Percentiles rank a stretch among this genome's conserved stretches.
Evolutionary conservation across 2,113 vertebrate genomes (phyloP).

Genomic region (Plecturocebus donacophilus): DNA sequence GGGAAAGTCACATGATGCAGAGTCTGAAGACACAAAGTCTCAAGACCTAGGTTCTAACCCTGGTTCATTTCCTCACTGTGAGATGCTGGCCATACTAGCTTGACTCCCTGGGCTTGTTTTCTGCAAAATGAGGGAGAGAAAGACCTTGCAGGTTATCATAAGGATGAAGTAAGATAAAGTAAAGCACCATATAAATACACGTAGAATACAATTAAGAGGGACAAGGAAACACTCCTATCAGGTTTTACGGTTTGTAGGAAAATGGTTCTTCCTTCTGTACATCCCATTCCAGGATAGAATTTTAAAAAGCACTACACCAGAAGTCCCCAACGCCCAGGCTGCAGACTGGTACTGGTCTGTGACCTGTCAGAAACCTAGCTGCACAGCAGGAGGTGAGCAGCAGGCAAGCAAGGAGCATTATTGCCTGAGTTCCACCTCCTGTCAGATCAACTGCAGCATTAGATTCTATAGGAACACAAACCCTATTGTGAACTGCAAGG

Average conservation of each 20-base stretch:
- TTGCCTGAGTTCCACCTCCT: no score
- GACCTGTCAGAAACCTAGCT: no score
- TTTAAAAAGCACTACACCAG: neutral
- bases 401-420: no score
- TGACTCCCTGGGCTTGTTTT: neutral
- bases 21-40: neutral
- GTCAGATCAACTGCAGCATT: no score
- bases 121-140: slow-evolving; percentile 1
- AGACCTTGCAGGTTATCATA: neutral
- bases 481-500: no score
- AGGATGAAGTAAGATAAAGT: neutral
- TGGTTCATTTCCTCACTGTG: neutral
- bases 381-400: no score
- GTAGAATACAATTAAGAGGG: neutral
- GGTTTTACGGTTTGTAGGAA: neutral
- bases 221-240: neutral
- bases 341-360: no score
- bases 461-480: no score
- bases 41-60: neutral
- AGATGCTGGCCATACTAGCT: neutral
- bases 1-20: neutral
- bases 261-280: neutral
- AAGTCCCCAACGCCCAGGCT: no score
- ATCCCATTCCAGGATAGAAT: neutral
- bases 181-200: neutral